Evolutionary conservation across 2,113 vertebrate genomes (phyloP), one percentile per base, ranked within the genome.

Genomic region (Sitta europaea): DNA sequence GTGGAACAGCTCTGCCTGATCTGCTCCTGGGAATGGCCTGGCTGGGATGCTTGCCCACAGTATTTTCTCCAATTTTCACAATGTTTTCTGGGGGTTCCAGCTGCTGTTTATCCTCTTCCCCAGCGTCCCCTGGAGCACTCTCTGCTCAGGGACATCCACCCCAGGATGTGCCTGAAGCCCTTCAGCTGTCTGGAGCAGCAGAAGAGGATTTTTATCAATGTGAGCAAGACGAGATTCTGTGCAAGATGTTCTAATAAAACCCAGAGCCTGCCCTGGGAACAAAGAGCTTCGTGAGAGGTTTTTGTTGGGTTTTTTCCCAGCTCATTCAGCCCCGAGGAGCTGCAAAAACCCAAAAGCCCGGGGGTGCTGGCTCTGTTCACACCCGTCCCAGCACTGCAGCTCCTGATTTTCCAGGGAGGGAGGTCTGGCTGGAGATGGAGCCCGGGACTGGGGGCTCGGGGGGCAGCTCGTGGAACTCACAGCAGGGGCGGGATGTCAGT

Each of bases 181-280:
- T 76, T 77, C 2, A 21, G 72, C 85, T 62, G 63, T 24, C 91
- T 81, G 72, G 68, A 84, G 94, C 24, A 84, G 92, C 76, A 93
- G 65, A 95, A 95, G 91, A 35, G 15, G 91, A 84, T 95, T 92
- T 91, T 95, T 89, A 87, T 94, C 91, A 53, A 51, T 65, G 94
- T 10, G 21, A 67, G 68, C 7, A 9, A 90, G 82, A 83, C 0
- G 2, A 94, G 83, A 94, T 74, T 71, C 79, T 40, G 80, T 67
- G 76, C 94, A 38, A 92, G 92, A 85, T 91, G 91, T 95, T 88
- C 95, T 91, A 53, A 95, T 92, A 86, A 95, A 95, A 97, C 81
- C 86, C 80, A 59, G 76, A 78, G 28, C 8, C 93, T 86, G 55
- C 89, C 83, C 80, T 94, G 92, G 83, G 95, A 96, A 87, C 91